Evolutionary conservation across 2,797 vertebrate species (phyloP).

Genomic region (Onychomys arenicola): DNA sequence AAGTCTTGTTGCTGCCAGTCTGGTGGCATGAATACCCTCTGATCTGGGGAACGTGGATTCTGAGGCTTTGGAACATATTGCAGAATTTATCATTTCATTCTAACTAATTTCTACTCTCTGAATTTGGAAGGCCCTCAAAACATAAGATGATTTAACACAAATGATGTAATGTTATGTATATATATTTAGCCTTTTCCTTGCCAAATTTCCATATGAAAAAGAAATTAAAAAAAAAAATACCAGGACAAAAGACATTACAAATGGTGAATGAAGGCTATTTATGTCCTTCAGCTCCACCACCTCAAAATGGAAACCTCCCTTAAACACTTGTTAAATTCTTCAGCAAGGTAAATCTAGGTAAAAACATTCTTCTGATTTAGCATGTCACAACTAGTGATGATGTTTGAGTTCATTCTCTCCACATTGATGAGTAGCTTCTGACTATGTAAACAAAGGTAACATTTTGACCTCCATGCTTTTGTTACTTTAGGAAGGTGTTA

Average conservation of each 20-base stretch:
- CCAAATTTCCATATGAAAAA: conserved; percentile 72
- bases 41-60: conserved; percentile 1
- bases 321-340: conserved; percentile 73
- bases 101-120: conserved; percentile 71
- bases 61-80: conserved; percentile 68
- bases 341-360: conserved; percentile 45
- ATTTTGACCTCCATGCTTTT: conserved; percentile 52
- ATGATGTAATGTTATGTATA: conserved; percentile 75
- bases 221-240: neutral
- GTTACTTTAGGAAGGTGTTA: conserved; percentile 68
- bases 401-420: conserved; percentile 12
- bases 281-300: conserved; percentile 61
- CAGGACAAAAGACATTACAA: conserved; percentile 67
- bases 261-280: conserved; percentile 73
- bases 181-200: conserved; percentile 67
- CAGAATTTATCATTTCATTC: conserved; percentile 77
- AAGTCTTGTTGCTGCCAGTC: neutral
- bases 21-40: conserved; percentile 55
- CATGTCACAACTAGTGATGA: conserved; percentile 60
- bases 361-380: conserved; percentile 47
- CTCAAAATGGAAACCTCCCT: conserved; percentile 66
- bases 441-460: conserved; percentile 62
- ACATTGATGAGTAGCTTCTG: conserved; percentile 62
- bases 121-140: conserved; percentile 73
- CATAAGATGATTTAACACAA: conserved; percentile 82